Base-by-base conservation (phyloP, 2,888 invertebrate genomes). In the Chrysina gloriosa region DNA sequence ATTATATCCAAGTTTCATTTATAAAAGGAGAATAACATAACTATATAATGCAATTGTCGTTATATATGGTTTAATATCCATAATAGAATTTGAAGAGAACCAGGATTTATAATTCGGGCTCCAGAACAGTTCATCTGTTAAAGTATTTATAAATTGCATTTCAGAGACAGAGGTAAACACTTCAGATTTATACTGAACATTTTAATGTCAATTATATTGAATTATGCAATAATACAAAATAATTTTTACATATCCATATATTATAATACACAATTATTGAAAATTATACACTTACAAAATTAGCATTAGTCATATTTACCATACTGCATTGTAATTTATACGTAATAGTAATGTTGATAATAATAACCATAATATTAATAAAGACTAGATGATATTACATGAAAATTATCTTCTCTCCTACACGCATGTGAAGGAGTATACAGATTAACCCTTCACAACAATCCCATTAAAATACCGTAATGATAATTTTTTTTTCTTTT, bases 201-300 rank as follows among this genome's bases (percentile, higher is more conserved):
- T n/a, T n/a, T n/a, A n/a, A n/a, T n/a, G n/a, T n/a, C n/a, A n/a
- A n/a, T n/a, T n/a, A n/a, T n/a, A n/a, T n/a, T n/a, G n/a, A n/a
- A n/a, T n/a, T n/a, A n/a, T n/a, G n/a, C n/a, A n/a, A n/a, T n/a
- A n/a, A n/a, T n/a, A n/a, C n/a, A n/a, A n/a, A n/a, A 52, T 29
- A 52, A 61, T 61, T 27, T 52, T 56, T 61, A n/a, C n/a, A n/a
- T n/a, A n/a, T n/a, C n/a, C 42, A 61, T 61, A 36, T 61, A 61
- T 61, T 61, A 61, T 45, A 61, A 45, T 61, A 61, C 58, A 61
- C 58, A 61, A 61, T 27, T 61, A 61, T 61, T 61, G 42, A 61
- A 61, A 61, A 61, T 61, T 52, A 42, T 42, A 61, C 42, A 61
- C 58, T 61, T 61, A 61, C 58, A 61, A 61, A 61, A 61, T 61